A percentile compares a stretch with the other conserved stretches of the same genome.
phyloP scores from a whole-genome alignment of 2,797 vertebrate species.

The Microcaecilia unicolor region DNA sequence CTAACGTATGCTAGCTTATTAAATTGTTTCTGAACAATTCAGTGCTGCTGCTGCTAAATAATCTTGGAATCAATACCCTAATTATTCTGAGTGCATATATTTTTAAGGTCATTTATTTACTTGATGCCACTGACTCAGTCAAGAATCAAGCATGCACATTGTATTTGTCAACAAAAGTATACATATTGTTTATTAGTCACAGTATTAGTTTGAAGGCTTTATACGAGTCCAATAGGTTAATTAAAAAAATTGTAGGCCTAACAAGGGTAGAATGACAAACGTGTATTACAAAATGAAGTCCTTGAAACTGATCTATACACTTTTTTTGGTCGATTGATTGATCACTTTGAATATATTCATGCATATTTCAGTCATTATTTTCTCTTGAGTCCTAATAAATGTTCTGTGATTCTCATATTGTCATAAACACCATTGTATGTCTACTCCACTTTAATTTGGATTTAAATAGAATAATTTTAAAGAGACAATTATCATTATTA shows the following conservation, averaged over 20 bases:
- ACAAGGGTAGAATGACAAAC: background rate
- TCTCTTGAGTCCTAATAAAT: too few species aligned
- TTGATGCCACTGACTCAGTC: constrained; percentile 11
- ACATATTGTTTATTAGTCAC: constrained; percentile 4
- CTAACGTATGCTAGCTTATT: background rate
- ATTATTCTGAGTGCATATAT: constrained; percentile 10
- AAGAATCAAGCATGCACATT: background rate
- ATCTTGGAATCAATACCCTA: constrained; percentile 14
- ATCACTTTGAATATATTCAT: too few species aligned
- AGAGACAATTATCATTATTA: too few species aligned
- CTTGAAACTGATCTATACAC: background rate
- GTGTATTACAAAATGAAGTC: background rate
- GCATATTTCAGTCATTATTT: too few species aligned
- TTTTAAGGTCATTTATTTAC: constrained; percentile 17
- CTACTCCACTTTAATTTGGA: too few species aligned
- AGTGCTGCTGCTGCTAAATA: background rate
- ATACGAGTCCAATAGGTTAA: background rate
- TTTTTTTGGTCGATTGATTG: background rate
- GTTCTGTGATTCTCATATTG: too few species aligned
- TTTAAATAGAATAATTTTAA: too few species aligned
- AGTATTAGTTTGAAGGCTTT: background rate
- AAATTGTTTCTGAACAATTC: background rate
- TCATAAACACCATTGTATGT: too few species aligned
- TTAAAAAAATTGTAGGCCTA: background rate
- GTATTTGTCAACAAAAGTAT: constrained; percentile 2